Percentiles rank a stretch among this genome's conserved stretches.
Evolutionary conservation across 2,888 invertebrate genomes (phyloP).

Genomic region (Drosophila histrio): DNA sequence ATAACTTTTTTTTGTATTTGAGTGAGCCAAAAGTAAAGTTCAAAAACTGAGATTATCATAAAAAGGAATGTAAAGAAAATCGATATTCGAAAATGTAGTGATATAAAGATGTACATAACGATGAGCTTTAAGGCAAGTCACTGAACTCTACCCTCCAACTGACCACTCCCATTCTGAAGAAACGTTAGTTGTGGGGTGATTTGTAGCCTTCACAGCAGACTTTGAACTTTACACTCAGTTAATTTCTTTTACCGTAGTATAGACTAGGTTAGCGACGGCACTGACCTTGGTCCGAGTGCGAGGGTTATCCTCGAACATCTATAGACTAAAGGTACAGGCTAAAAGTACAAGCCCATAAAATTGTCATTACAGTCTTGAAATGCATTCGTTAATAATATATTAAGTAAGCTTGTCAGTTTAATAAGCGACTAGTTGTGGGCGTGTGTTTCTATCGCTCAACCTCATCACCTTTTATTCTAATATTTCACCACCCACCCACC

Average conservation of each 20-base stretch:
- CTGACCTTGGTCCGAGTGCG: slow-evolving; percentile 34
- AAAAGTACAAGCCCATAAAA: slow-evolving; percentile 59
- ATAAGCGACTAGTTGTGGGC: slow-evolving; percentile 19
- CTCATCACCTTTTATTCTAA: not conserved
- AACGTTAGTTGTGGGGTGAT: not conserved
- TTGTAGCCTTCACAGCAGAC: slow-evolving; percentile 43
- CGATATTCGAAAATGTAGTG: not conserved
- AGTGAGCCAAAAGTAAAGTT: not conserved
- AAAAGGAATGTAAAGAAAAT: too few relatives aligned
- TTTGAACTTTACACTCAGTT: slow-evolving; percentile 43
- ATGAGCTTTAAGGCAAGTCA: slow-evolving; percentile 7
- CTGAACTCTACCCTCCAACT: slow-evolving; percentile 16
- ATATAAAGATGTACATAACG: not conserved
- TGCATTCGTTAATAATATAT: slow-evolving; percentile 14
- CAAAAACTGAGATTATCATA: not conserved
- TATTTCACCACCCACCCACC: not conserved
- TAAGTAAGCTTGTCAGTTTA: slow-evolving; percentile 30
- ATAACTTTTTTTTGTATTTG: slow-evolving; percentile 10
- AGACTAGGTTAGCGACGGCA: not conserved
- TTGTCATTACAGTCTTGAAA: slow-evolving; percentile 52
- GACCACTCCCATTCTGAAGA: not conserved
- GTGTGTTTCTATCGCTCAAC: slow-evolving; percentile 4
- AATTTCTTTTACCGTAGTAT: not conserved
- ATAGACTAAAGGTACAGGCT: slow-evolving; percentile 8
- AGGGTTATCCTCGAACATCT: slow-evolving; percentile 25